Conservation (phyloP, 2,888 invertebrate genomes). For the Carpatolechia fugitivella region DNA sequence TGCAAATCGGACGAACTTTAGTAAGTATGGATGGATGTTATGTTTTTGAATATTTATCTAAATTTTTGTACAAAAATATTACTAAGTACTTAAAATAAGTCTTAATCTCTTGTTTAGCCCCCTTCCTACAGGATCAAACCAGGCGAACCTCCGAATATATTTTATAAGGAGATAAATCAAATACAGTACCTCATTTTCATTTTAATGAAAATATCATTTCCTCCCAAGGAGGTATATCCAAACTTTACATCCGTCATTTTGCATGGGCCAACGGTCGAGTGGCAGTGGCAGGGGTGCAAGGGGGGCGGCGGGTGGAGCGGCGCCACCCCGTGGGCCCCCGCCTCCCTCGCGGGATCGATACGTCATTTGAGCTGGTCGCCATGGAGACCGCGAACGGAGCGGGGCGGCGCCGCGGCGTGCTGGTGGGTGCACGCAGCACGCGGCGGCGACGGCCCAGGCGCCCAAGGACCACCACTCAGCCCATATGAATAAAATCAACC, state of each 20-base stretch:
- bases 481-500: no score
- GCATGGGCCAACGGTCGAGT: conserved; percentile 79
- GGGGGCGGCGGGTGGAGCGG: conserved; percentile 71
- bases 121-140: no score
- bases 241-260: conserved; percentile 80
- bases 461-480: background rate
- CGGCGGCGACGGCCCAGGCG: conserved; percentile 29
- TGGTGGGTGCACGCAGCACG: conserved; percentile 58
- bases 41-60: conserved; percentile 31
- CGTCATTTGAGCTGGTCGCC: conserved; percentile 80
- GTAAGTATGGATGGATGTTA: no score
- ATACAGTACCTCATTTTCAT: conserved; percentile 70
- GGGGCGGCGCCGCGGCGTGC: conserved; percentile 72
- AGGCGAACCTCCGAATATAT: conserved; percentile 20
- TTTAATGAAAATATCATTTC: conserved; percentile 78
- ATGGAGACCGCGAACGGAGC: conserved; percentile 78
- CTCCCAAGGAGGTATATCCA: conserved; percentile 74
- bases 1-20: no score
- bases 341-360: conserved; percentile 74
- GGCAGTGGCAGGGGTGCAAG: conserved; percentile 65
- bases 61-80: conserved; percentile 27
- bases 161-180: conserved; percentile 47
- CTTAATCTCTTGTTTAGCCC: no score
- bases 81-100: no score
- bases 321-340: conserved; percentile 69